Conservation (phyloP, 2,888 invertebrate species). For the Acheta domesticus region DNA sequence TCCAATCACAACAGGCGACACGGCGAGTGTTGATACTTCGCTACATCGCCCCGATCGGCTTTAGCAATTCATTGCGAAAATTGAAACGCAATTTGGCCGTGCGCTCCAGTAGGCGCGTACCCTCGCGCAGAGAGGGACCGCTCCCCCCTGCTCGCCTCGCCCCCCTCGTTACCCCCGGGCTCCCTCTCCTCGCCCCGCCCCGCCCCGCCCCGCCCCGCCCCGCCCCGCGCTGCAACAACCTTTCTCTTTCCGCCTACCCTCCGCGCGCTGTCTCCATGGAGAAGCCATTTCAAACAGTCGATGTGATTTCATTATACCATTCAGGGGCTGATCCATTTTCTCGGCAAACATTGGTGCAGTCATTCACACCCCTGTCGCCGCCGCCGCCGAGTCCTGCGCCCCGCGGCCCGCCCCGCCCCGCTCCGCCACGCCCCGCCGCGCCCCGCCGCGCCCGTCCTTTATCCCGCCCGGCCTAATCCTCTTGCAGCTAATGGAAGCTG, state of each 20-base stretch:
- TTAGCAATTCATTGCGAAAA: constrained; percentile 35
- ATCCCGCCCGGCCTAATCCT: constrained; percentile 35
- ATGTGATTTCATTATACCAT: constrained; percentile 37
- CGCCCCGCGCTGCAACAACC: constrained; percentile 28
- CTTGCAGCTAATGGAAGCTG: constrained; percentile 35
- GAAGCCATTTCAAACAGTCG: constrained; percentile 38
- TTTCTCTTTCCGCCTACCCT: constrained; percentile 26
- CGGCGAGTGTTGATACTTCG: constrained; percentile 18
- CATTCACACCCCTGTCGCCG: constrained; percentile 37
- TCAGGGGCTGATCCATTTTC: constrained; percentile 21
- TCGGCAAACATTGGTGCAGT: constrained; percentile 37
- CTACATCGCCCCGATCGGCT: constrained; percentile 31
- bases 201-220: constrained; percentile 24
- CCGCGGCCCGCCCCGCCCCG: constrained; percentile 18
- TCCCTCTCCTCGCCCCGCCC: constrained; percentile 22
- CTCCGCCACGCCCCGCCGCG: constrained; percentile 30
- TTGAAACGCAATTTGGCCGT: constrained; percentile 35
- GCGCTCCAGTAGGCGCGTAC: constrained; percentile 24
- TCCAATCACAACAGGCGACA: neutral
- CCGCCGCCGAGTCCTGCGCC: constrained; percentile 24
- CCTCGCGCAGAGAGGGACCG: neutral
- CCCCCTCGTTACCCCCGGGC: constrained; percentile 30
- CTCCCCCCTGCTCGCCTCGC: neutral
- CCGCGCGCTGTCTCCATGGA: constrained; percentile 32
- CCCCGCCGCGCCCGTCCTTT: constrained; percentile 25